Base-by-base conservation (phyloP, 37 sponge, comb jelly and placozoan species). In the Cliona cf. orientalis region DNA sequence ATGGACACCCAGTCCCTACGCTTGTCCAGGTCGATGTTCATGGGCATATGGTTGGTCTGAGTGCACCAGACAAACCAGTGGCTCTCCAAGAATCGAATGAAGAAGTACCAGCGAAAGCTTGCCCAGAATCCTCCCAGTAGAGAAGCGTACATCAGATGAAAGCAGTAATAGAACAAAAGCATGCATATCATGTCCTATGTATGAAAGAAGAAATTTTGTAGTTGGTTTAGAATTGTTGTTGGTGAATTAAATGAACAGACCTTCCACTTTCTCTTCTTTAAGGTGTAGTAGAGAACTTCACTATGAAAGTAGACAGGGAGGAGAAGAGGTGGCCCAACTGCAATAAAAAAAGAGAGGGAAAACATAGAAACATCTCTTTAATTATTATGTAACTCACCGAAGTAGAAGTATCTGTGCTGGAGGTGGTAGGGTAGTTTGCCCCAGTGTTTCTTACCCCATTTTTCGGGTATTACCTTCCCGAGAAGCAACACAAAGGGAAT, bases 51-150 rank as follows among this genome's bases (percentile, higher is more conserved):
- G 69, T 80, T 89, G 23, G 86, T 86, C 71, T 93, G 94, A 43
- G 94, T 89, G 42, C 71, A 74, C 94, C 94, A 93, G 39, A 86
- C 86, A 79, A 93, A 93, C 94, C 94, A 93, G 65, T 89, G 94
- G 58, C 94, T 93, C 76, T 93, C 94, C 59, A 93, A 55, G 73
- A 89, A 75, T 63, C 94, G 78, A 32, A 88, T 69, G 72, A 78
- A 53, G 28, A 88, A 88, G 62, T 88, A 88, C 81, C 81, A 88
- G 29, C 67, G 69, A 49, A 91, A 82, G 19, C 55, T 59, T 11
- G 79, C 76, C 91, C 91, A 91, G 61, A 91, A 91, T 2, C 91
- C 91, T 12, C 91, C 91, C 25, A 82, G 66, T 3, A 91, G 61
- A 38, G 83, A 21, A 1, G 91, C 78, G 61, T 82, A 91, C 9